phyloP scores from a whole-genome alignment of 1,140 invertebrate species.

The Arion vulgaris region DNA sequence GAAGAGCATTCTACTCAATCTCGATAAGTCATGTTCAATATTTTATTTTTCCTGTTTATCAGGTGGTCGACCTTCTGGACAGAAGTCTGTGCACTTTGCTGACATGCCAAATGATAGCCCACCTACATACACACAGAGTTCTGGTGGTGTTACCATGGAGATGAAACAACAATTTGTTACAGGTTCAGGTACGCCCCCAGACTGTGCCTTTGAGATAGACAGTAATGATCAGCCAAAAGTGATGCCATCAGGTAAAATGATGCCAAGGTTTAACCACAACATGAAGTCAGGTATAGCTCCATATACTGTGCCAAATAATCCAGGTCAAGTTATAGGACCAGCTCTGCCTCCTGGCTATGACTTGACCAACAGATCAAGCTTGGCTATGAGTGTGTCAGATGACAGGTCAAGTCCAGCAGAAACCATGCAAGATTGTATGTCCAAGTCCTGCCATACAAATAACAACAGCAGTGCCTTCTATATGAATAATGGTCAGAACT shows the following conservation, averaged over 20 bases:
- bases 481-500: slow-evolving; percentile 64
- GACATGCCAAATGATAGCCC: slow-evolving; percentile 24
- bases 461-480: slow-evolving; percentile 45
- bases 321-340: slow-evolving; percentile 38
- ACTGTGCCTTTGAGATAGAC: slow-evolving; percentile 19
- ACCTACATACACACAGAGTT: not conserved
- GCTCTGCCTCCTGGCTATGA: slow-evolving; percentile 28
- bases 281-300: slow-evolving; percentile 60
- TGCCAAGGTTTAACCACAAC: slow-evolving; percentile 36
- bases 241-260: slow-evolving; percentile 57
- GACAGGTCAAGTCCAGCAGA: slow-evolving; percentile 35
- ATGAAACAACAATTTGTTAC: not conserved
- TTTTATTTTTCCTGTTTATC: not conserved
- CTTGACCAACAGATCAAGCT: slow-evolving; percentile 43
- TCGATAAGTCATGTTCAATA: not conserved
- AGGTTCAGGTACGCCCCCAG: not conserved
- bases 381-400: slow-evolving; percentile 37
- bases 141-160: not conserved
- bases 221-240: slow-evolving; percentile 12
- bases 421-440: slow-evolving; percentile 40
- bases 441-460: slow-evolving; percentile 11
- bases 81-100: slow-evolving; percentile 32
- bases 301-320: slow-evolving; percentile 63
- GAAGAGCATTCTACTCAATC: no score
- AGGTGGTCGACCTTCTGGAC: not conserved